Evolutionary conservation across 2,888 invertebrate species (phyloP).

Genomic region (Sinelater perroti): DNA sequence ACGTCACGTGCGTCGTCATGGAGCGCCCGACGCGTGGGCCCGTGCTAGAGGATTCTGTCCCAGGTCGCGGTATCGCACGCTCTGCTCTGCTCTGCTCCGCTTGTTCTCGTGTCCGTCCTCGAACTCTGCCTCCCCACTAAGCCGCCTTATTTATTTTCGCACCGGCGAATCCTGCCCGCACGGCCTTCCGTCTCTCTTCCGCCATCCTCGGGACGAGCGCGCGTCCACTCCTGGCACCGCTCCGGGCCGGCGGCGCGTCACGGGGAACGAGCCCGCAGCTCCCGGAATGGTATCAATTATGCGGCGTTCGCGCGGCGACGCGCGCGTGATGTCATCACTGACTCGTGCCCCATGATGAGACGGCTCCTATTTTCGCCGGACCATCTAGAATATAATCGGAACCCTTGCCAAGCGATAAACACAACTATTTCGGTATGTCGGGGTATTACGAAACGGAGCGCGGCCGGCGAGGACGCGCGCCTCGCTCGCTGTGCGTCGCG

Average conservation of each 20-base stretch:
- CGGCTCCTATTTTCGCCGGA: conserved; percentile 47
- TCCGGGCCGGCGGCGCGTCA: conserved; percentile 37
- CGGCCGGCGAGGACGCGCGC: too few species aligned
- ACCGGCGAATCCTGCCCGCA: conserved; percentile 42
- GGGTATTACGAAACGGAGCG: conserved; percentile 22
- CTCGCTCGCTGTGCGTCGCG: too few species aligned
- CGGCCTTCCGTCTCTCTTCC: conserved; percentile 37
- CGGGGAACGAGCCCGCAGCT: conserved; percentile 44
- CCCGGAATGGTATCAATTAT: conserved; percentile 53
- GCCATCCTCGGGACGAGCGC: conserved; percentile 28
- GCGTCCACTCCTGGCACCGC: conserved; percentile 29
- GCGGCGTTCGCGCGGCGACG: conserved; percentile 40
- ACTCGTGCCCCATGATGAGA: conserved; percentile 50
- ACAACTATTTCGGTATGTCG: conserved; percentile 30
- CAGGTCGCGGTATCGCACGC: conserved; percentile 47
- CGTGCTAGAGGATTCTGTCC: conserved; percentile 45
- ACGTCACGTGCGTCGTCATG: conserved; percentile 58
- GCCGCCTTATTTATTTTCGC: conserved; percentile 43
- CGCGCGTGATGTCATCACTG: conserved; percentile 49
- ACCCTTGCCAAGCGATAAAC: conserved; percentile 43
- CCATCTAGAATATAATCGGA: conserved; percentile 48
- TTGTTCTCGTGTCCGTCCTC: conserved; percentile 46
- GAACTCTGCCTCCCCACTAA: conserved; percentile 45
- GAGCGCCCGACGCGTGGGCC: conserved; percentile 49
- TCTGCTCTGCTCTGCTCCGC: conserved; percentile 44